These are phyloP conservation scores for Balaeniceps rex DNA, from an alignment of 2,113 vertebrate species.

Conservation along the genomic window DNA sequence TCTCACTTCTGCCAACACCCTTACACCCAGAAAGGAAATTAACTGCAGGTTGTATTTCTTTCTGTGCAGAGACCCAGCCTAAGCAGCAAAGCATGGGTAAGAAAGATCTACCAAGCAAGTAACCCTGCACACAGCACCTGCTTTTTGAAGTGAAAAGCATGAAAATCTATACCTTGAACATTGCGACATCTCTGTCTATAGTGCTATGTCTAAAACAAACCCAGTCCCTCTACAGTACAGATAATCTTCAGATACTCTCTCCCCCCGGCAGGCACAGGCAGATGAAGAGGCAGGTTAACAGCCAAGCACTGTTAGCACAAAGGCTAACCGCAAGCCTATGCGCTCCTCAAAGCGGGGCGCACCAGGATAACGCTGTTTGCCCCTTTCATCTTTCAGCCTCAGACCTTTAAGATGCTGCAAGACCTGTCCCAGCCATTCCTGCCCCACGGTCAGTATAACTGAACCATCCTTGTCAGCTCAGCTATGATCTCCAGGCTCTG, in stretches of 20 bases:
- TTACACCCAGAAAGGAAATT: neutral
- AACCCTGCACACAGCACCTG: neutral
- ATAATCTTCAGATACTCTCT: neutral
- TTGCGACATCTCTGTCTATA: neutral
- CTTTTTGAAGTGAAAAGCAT: neutral
- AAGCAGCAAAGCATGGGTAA: neutral
- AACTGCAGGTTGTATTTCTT: neutral
- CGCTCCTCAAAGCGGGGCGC: neutral
- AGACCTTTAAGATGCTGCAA: neutral
- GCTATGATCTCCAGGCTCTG: neutral
- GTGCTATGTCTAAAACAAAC: neutral
- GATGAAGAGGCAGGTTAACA: neutral
- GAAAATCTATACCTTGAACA: neutral
- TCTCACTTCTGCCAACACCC: neutral
- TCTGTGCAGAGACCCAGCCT: neutral
- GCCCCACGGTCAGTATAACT: rapidly evolving
- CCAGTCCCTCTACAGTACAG: neutral
- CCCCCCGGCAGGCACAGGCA: neutral
- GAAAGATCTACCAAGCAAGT: neutral
- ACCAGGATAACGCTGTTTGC: neutral
- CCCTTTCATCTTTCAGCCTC: neutral
- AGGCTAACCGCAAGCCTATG: neutral
- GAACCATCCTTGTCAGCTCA: neutral
- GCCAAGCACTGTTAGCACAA: neutral
- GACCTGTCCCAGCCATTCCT: neutral